Conservation (phyloP, 2,888 invertebrate genomes). For the Masnerella sp. region DNA sequence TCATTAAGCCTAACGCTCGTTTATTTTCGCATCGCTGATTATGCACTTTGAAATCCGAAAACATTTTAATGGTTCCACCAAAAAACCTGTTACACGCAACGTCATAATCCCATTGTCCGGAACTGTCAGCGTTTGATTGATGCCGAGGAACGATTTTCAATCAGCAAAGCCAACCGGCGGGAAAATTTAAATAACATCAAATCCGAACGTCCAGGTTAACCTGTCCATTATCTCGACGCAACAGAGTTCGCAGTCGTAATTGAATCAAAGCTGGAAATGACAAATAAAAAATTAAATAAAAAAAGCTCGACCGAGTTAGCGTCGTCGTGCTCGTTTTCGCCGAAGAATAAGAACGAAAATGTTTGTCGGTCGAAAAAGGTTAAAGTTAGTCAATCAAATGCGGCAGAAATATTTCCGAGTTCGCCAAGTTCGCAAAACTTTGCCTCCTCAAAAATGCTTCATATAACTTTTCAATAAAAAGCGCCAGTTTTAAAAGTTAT, state of each 20-base stretch:
- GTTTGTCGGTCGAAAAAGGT: constrained; percentile 20
- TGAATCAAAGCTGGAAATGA: constrained; percentile 5
- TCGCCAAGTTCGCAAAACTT: constrained; percentile 6
- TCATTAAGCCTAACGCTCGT: neutral
- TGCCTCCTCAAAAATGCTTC: constrained; percentile 26
- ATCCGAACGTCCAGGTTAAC: constrained; percentile 10
- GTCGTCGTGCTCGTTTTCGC: neutral
- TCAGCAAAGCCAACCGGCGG: constrained; percentile 29
- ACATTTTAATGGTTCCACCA: constrained; percentile 6
- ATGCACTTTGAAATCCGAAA: constrained; percentile 9
- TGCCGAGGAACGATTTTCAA: constrained; percentile 34
- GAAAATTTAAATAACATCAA: constrained; percentile 47
- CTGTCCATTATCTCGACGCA: constrained; percentile 29
- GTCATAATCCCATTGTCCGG: constrained; percentile 7
- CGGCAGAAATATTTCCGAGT: constrained; percentile 24
- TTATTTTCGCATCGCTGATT: constrained; percentile 20
- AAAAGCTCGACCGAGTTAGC: neutral
- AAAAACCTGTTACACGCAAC: constrained; percentile 13
- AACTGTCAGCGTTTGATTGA: constrained; percentile 44
- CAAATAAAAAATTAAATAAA: constrained; percentile 24
- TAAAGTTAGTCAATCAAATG: constrained; percentile 38
- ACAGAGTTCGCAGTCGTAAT: constrained; percentile 28
- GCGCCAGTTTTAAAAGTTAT: constrained; percentile 12
- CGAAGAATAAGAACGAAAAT: constrained; percentile 5
- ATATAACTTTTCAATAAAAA: constrained; percentile 33